Conservation (phyloP, 2,797 vertebrate genomes). For the Enteromius fasciolatus region DNA sequence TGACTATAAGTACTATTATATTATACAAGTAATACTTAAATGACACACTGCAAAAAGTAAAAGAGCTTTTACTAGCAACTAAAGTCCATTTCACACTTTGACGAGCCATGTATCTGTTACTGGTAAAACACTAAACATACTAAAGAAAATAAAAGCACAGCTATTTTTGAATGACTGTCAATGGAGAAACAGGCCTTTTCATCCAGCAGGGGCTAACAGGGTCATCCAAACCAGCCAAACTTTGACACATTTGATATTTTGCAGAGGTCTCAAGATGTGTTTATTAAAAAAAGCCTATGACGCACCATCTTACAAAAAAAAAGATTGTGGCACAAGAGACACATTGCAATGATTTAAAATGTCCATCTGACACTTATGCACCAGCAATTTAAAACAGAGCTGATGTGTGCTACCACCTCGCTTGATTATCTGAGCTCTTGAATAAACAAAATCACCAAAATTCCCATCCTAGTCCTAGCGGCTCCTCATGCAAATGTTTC, state of each 20-base stretch:
- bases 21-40: neutral
- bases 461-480: neutral
- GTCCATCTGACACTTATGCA: neutral
- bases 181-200: neutral
- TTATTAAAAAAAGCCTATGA: neutral
- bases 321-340: neutral
- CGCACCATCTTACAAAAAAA: neutral
- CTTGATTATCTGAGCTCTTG: neutral
- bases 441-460: neutral
- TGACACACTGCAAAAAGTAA: no score
- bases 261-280: neutral
- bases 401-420: neutral
- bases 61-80: neutral
- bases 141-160: neutral
- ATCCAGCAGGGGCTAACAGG: neutral
- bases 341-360: neutral
- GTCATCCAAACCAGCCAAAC: neutral
- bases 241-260: neutral
- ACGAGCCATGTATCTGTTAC: neutral
- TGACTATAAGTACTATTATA: neutral
- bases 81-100: neutral
- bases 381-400: neutral
- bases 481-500: slow-evolving; percentile 15
- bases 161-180: neutral
- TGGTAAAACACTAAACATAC: neutral